phyloP scores from a whole-genome alignment of 2,797 vertebrate genomes.

The Craterocephalus amniculus region DNA sequence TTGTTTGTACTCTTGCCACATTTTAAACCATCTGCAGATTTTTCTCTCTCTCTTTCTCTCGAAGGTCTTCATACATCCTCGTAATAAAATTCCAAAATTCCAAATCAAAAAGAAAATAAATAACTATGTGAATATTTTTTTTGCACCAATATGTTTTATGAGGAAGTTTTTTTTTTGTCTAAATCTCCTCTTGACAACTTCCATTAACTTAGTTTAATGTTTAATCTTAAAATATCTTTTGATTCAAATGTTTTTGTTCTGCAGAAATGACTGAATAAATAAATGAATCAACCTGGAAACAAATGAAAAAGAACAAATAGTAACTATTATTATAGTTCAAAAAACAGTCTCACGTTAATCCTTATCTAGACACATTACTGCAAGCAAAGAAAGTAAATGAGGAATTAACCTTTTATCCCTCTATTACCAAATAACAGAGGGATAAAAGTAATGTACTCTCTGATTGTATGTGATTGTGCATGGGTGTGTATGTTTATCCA shows the following conservation, averaged over 20 bases:
- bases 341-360: constrained; percentile 2
- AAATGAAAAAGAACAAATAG: neutral
- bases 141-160: too few relatives aligned
- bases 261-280: too few relatives aligned
- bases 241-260: too few relatives aligned
- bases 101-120: too few relatives aligned
- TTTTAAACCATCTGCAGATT: neutral
- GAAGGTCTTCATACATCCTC: neutral
- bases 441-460: neutral
- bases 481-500: constrained; percentile 7
- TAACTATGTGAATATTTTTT: too few relatives aligned
- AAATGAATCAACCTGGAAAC: too few relatives aligned
- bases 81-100: neutral
- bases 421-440: neutral
- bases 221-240: too few relatives aligned
- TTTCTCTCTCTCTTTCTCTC: neutral
- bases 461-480: constrained; percentile 5
- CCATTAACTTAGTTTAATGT: too few relatives aligned
- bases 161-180: too few relatives aligned
- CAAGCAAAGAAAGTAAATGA: neutral
- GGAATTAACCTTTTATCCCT: neutral
- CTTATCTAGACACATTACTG: neutral
- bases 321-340: constrained; percentile 8
- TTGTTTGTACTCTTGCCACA: too few relatives aligned
- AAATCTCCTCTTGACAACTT: too few relatives aligned